These are phyloP conservation scores for Otolemur crassicaudatus DNA, from an alignment of 2,797 vertebrate species.

Conservation along the genomic window DNA sequence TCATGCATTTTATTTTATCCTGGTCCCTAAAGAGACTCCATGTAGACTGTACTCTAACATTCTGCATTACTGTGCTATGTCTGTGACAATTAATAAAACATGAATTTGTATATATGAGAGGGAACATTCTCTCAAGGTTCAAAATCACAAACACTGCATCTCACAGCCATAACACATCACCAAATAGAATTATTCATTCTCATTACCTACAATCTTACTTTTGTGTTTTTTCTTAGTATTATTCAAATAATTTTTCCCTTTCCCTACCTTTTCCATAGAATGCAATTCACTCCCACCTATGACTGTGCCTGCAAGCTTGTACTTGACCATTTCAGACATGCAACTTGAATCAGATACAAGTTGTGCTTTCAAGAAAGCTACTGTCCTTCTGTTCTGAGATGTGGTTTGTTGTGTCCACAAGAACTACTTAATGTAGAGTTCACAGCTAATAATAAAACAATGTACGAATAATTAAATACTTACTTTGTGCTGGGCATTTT, in stretches of 20 bases:
- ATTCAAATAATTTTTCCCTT: background rate
- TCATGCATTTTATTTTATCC: background rate
- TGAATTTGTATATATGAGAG: background rate
- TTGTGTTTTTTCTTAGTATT: background rate
- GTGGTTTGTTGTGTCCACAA: slow-evolving; percentile 5
- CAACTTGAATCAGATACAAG: background rate
- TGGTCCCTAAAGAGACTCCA: background rate
- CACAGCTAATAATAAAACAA: background rate
- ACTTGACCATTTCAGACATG: background rate
- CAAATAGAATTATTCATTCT: background rate
- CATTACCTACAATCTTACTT: background rate
- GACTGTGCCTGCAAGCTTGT: background rate
- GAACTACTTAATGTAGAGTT: background rate
- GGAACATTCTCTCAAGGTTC: slow-evolving; percentile 32
- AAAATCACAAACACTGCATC: background rate
- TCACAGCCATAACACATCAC: slow-evolving; percentile 31
- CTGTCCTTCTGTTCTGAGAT: slow-evolving; percentile 23
- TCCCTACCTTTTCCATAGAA: background rate
- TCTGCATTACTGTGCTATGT: background rate
- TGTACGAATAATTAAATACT: background rate
- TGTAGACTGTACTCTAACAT: background rate
- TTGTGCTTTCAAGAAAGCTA: background rate
- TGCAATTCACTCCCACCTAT: background rate
- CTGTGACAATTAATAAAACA: slow-evolving; percentile 25
- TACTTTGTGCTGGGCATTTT: slow-evolving; percentile 30